phyloP scores from a whole-genome alignment of 2,888 invertebrate species.

The Thecocarcelia acutangulata region DNA sequence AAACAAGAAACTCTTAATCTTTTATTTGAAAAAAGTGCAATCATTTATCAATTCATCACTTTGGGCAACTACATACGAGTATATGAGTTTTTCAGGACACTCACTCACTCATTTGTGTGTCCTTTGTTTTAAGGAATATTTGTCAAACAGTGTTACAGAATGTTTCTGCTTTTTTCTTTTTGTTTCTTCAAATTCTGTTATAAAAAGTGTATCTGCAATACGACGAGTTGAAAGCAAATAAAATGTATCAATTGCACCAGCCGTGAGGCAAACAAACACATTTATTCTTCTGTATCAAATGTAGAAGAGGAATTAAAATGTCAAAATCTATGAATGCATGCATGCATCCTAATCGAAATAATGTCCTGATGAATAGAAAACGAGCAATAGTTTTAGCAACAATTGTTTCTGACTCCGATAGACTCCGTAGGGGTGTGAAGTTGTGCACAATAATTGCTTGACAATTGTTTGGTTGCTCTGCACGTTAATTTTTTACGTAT shows the following conservation, averaged over 20 bases:
- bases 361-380: constrained; percentile 64
- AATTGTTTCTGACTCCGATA: constrained; percentile 58
- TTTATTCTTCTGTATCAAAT: constrained; percentile 44
- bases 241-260: constrained; percentile 62
- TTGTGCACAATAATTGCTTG: constrained; percentile 49
- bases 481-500: too few relatives aligned
- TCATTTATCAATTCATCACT: constrained; percentile 63
- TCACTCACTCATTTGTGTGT: constrained; percentile 23
- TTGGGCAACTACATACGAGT: constrained; percentile 26
- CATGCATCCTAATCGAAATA: constrained; percentile 36
- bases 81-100: constrained; percentile 56
- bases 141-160: constrained; percentile 53
- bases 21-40: constrained; percentile 43
- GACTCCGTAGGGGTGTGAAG: constrained; percentile 66
- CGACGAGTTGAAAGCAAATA: constrained; percentile 2
- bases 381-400: constrained; percentile 62
- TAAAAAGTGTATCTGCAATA: constrained; percentile 51
- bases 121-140: constrained; percentile 19
- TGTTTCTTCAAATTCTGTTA: background rate
- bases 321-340: background rate
- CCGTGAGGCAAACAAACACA: constrained; percentile 20
- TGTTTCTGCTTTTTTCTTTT: background rate
- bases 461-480: constrained; percentile 46
- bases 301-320: constrained; percentile 28
- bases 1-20: constrained; percentile 55